These are phyloP conservation scores for Willisornis vidua DNA, from an alignment of 2,113 vertebrate species.

Conservation along the genomic window DNA sequence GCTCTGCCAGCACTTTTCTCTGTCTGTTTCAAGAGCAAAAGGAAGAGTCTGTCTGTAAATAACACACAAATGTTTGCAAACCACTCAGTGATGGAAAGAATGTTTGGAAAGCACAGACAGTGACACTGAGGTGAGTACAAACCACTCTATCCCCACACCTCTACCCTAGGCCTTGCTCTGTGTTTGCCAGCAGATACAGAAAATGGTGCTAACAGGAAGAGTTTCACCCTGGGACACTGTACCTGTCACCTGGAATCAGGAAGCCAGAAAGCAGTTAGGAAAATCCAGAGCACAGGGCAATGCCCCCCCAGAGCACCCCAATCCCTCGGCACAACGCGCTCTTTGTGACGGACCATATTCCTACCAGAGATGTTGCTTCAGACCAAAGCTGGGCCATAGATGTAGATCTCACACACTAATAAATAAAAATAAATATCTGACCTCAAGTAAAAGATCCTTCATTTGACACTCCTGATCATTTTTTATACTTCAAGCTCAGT, in stretches of 20 bases:
- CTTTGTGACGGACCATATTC: not conserved
- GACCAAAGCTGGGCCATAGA: slow-evolving; percentile 22
- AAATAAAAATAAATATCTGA: slow-evolving; percentile 75
- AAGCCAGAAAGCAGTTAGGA: not conserved
- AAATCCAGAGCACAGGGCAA: not conserved
- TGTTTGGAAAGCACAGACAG: not conserved
- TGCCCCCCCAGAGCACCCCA: not conserved
- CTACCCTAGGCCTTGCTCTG: rapidly evolving
- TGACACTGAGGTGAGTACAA: rapidly evolving
- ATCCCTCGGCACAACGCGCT: not conserved
- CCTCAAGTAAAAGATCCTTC: slow-evolving; percentile 65
- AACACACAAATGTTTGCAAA: not conserved
- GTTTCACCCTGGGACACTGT: rapidly evolving
- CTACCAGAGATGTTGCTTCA: not conserved
- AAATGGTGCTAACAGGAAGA: rapidly evolving
- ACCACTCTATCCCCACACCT: not conserved
- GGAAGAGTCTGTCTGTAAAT: rapidly evolving
- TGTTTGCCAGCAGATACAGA: rapidly evolving
- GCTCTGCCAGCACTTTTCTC: not conserved
- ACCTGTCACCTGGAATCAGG: not conserved
- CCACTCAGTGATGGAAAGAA: rapidly evolving
- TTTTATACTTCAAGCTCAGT: slow-evolving; percentile 60
- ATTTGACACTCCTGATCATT: slow-evolving; percentile 64
- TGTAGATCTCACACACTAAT: slow-evolving; percentile 63
- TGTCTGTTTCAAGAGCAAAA: not conserved